phyloP scores from a whole-genome alignment of 2,797 vertebrate species.

The Oophaga sylvatica region DNA sequence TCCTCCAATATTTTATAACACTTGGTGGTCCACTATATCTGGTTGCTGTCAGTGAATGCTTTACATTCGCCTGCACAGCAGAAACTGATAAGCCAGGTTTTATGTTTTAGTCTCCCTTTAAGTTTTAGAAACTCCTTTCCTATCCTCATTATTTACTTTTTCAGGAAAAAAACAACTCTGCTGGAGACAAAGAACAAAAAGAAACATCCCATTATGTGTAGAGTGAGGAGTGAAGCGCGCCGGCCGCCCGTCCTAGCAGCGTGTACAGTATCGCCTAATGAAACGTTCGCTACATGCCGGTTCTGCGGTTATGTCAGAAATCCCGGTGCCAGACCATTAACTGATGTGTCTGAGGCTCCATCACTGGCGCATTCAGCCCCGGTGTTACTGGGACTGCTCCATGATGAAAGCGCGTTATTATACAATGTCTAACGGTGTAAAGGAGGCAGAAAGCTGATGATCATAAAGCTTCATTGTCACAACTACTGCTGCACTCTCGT shows the following conservation, averaged over 20 bases:
- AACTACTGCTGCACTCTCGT: background rate
- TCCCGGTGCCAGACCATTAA: background rate
- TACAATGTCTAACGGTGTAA: background rate
- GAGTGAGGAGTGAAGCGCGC: background rate
- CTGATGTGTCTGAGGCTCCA: background rate
- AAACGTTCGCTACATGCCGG: background rate
- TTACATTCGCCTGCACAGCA: too few relatives aligned
- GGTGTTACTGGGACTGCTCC: conserved; percentile 5
- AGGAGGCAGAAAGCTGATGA: conserved; percentile 4
- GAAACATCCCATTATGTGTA: background rate
- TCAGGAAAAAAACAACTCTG: background rate
- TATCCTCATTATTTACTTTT: background rate
- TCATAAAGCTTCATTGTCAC: conserved; percentile 7
- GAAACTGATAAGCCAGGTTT: too few relatives aligned
- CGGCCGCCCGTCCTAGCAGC: background rate
- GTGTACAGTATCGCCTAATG: background rate
- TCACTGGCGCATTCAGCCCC: background rate
- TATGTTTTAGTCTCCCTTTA: too few relatives aligned
- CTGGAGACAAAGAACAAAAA: conserved; percentile 13
- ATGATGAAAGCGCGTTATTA: background rate
- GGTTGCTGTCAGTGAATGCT: too few relatives aligned
- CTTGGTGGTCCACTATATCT: too few relatives aligned
- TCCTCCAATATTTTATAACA: too few relatives aligned
- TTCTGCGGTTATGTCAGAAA: background rate
- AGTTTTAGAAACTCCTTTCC: background rate